These are phyloP conservation scores for Oxyruncus cristatus DNA, from an alignment of 2,113 vertebrate genomes.

Conservation along the genomic window DNA sequence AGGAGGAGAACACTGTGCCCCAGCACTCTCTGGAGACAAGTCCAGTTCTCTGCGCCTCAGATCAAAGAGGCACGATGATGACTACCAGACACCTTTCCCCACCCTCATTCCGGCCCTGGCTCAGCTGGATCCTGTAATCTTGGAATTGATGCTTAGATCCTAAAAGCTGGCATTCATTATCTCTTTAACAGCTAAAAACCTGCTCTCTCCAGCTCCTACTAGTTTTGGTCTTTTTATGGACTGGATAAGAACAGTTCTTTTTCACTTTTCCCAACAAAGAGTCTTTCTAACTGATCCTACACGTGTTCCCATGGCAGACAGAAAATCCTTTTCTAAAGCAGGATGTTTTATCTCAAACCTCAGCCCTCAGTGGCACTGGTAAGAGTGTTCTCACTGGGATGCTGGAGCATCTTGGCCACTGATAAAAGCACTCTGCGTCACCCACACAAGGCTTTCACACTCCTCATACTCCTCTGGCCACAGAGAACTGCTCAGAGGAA, in stretches of 20 bases:
- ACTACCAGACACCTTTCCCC: constrained; percentile 9
- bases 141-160: constrained; percentile 34
- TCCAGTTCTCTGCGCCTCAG: background rate
- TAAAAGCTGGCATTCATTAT: constrained; percentile 17
- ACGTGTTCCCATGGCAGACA: background rate
- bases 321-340: background rate
- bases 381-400: background rate
- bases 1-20: background rate
- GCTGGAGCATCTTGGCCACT: background rate
- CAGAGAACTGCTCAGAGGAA: background rate
- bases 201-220: background rate
- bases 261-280: constrained; percentile 6
- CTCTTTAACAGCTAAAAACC: background rate
- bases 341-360: background rate
- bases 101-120: background rate
- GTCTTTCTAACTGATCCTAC: constrained; percentile 35
- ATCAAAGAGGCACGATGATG: background rate
- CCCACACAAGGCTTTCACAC: background rate
- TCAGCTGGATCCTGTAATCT: background rate
- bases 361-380: background rate
- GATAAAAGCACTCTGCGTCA: background rate
- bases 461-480: background rate
- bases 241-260: background rate
- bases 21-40: background rate
- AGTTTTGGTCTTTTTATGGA: background rate